Evolutionary conservation across 1,140 invertebrate genomes (phyloP).

Genomic region (Helicoverpa armigera): DNA sequence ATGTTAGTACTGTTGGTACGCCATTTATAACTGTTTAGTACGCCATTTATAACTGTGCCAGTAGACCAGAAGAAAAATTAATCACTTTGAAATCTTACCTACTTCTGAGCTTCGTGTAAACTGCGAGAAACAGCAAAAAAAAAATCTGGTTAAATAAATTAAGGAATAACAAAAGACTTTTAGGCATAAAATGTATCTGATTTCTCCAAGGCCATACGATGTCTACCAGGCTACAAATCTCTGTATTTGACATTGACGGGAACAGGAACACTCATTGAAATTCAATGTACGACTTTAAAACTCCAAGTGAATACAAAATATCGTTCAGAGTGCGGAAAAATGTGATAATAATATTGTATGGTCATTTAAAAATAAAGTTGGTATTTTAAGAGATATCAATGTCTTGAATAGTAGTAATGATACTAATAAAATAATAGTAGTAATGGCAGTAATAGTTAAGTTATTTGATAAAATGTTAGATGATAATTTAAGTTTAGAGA

Average conservation of each 20-base stretch:
- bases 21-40: too few species aligned
- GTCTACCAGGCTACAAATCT: slow-evolving; percentile 12
- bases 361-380: not conserved
- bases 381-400: not conserved
- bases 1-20: too few species aligned
- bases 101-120: too few species aligned
- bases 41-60: too few species aligned
- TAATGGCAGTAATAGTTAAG: not conserved
- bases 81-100: too few species aligned
- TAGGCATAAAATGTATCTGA: too few species aligned
- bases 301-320: not conserved
- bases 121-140: too few species aligned
- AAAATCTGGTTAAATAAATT: too few species aligned
- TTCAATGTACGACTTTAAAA: not conserved
- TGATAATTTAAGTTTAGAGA: not conserved
- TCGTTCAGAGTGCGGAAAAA: not conserved
- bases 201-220: not conserved
- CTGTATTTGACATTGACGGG: slow-evolving; percentile 3
- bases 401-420: not conserved
- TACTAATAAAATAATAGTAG: too few species aligned
- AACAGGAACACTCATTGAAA: slow-evolving; percentile 5
- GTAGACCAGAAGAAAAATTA: too few species aligned
- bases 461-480: not conserved
- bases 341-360: not conserved
- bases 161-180: too few species aligned